Evolutionary conservation across 2,888 invertebrate species (phyloP).

Genomic region (Chrysina gloriosa): DNA sequence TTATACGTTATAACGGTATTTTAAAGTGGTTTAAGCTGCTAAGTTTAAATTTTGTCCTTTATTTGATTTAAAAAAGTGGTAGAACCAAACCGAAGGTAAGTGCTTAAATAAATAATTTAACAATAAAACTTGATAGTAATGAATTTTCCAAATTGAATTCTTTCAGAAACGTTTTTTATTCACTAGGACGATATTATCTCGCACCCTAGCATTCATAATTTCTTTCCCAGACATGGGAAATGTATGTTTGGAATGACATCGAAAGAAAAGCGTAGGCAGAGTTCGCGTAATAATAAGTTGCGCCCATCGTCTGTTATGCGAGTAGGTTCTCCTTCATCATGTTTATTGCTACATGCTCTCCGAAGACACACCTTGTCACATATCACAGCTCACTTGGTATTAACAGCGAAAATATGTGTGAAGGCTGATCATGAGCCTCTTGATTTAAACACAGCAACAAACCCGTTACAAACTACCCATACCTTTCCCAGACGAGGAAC

Average conservation of each 20-base stretch:
- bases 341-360: slow-evolving; percentile 52
- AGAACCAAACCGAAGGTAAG: too few species aligned
- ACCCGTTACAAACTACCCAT: slow-evolving; percentile 37
- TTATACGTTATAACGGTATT: too few species aligned
- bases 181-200: slow-evolving; percentile 21
- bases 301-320: slow-evolving; percentile 54
- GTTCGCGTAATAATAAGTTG: slow-evolving; percentile 52
- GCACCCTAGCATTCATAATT: slow-evolving; percentile 27
- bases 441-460: slow-evolving; percentile 40
- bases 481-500: slow-evolving; percentile 35
- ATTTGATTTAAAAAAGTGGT: too few species aligned
- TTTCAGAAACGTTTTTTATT: slow-evolving; percentile 4
- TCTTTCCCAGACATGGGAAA: slow-evolving; percentile 29
- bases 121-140: too few species aligned
- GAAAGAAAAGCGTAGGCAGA: slow-evolving; percentile 49
- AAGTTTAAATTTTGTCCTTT: too few species aligned
- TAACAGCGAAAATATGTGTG: slow-evolving; percentile 48
- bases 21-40: too few species aligned
- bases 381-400: slow-evolving; percentile 47
- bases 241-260: slow-evolving; percentile 41
- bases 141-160: neutral
- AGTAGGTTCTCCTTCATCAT: slow-evolving; percentile 53
- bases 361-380: slow-evolving; percentile 54
- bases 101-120: too few species aligned
- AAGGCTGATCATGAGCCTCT: slow-evolving; percentile 45